These are phyloP conservation scores for Montipora cactus DNA, from an alignment of 64 coral and sea anemone genomes.

Conservation along the genomic window DNA sequence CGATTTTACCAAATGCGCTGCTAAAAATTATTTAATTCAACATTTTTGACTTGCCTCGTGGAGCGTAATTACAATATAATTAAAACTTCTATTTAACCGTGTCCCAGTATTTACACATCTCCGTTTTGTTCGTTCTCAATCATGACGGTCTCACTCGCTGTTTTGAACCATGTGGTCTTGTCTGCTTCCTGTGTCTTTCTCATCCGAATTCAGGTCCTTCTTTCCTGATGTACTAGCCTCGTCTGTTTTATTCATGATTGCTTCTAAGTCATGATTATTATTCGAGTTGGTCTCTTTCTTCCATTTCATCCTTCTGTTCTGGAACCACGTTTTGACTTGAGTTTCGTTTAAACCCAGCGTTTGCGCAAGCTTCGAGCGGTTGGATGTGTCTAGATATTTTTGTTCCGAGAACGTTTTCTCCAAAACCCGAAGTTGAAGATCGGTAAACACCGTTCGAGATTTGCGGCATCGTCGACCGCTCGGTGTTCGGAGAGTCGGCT, in stretches of 20 bases:
- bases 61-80: background rate
- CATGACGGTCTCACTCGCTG: background rate
- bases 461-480: constrained; percentile 71
- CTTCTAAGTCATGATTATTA: background rate
- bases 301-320: constrained; percentile 79
- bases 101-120: constrained; percentile 21
- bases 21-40: background rate
- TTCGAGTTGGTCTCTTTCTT: constrained; percentile 55
- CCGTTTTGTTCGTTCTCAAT: background rate
- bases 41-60: background rate
- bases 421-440: constrained; percentile 70
- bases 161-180: background rate
- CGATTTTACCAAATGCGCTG: background rate
- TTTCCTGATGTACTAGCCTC: background rate
- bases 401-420: constrained; percentile 77
- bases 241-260: background rate
- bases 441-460: constrained; percentile 74
- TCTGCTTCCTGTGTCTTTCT: background rate
- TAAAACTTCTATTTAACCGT: background rate
- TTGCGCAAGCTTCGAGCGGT: constrained; percentile 70
- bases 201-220: background rate
- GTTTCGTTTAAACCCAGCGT: constrained; percentile 76
- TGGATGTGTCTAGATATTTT: constrained; percentile 77
- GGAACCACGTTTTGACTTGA: constrained; percentile 79
- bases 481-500: constrained; percentile 67